phyloP scores from a whole-genome alignment of 2,888 invertebrate genomes.

The Allygus modestus region DNA sequence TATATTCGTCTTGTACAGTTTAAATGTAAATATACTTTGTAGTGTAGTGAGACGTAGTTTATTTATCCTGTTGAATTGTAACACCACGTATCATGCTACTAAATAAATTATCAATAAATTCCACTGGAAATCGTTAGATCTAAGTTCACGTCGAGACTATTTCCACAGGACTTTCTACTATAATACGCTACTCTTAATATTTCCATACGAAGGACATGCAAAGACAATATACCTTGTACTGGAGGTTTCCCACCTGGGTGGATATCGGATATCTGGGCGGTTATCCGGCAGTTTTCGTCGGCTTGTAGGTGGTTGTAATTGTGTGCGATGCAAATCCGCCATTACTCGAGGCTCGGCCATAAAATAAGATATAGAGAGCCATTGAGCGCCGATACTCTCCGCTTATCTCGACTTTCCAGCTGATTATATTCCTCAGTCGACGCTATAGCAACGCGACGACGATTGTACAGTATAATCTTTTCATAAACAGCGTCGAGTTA shows the following conservation, averaged over 20 bases:
- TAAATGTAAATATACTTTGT: no score
- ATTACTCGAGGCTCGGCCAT: constrained; percentile 38
- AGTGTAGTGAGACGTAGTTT: no score
- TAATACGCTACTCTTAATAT: no score
- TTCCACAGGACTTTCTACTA: no score
- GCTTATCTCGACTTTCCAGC: constrained; percentile 42
- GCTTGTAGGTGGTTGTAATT: constrained; percentile 43
- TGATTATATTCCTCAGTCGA: constrained; percentile 47
- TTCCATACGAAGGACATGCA: no score
- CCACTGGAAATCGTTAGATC: no score
- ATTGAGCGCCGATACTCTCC: constrained; percentile 41
- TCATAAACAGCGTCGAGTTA: not conserved
- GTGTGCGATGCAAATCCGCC: constrained; percentile 50
- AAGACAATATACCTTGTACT: not conserved
- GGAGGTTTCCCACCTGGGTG: not conserved
- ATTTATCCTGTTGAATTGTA: no score
- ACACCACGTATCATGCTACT: no score
- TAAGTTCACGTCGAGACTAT: no score
- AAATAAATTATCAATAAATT: no score
- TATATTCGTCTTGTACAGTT: no score
- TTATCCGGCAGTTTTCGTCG: constrained; percentile 2
- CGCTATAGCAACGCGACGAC: not conserved
- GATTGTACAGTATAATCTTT: no score
- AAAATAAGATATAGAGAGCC: constrained; percentile 55
- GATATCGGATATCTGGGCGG: not conserved